These are phyloP conservation scores for Pentalonia nigronervosa DNA, from an alignment of 1,140 invertebrate genomes.

Conservation along the genomic window DNA sequence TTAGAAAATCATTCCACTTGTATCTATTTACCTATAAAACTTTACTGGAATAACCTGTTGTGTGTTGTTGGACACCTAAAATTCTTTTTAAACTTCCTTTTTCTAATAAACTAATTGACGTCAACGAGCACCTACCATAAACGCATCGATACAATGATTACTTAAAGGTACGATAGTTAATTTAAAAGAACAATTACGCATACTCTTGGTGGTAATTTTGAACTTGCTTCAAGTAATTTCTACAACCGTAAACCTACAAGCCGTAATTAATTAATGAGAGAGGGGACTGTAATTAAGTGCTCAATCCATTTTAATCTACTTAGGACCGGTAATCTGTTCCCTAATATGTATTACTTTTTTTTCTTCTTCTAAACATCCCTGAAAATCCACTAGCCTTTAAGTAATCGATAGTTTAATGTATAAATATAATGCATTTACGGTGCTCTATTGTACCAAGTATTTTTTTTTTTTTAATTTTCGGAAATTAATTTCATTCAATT, in stretches of 20 bases:
- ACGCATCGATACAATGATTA: neutral
- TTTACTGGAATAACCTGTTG: neutral
- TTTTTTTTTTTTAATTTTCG: neutral
- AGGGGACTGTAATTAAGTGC: neutral
- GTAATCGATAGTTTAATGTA: neutral
- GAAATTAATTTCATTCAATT: neutral
- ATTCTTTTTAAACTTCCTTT: neutral
- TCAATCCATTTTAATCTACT: neutral
- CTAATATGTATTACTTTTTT: neutral
- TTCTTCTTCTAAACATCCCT: neutral
- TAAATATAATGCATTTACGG: neutral
- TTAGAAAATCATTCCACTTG: neutral
- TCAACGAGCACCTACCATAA: neutral
- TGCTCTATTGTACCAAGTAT: neutral
- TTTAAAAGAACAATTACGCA: neutral
- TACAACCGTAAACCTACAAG: neutral
- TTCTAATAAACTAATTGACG: neutral
- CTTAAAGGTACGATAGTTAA: neutral
- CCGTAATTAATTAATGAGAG: neutral
- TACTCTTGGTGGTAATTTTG: neutral
- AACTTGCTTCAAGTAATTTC: constrained; percentile 4
- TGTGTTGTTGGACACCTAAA: neutral
- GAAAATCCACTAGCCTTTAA: neutral
- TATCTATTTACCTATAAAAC: neutral
- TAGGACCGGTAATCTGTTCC: neutral